A percentile compares a stretch with the other conserved stretches of the same genome.
phyloP scores from a whole-genome alignment of 2,113 vertebrate species.

The Oncorhynchus tshawytscha region DNA sequence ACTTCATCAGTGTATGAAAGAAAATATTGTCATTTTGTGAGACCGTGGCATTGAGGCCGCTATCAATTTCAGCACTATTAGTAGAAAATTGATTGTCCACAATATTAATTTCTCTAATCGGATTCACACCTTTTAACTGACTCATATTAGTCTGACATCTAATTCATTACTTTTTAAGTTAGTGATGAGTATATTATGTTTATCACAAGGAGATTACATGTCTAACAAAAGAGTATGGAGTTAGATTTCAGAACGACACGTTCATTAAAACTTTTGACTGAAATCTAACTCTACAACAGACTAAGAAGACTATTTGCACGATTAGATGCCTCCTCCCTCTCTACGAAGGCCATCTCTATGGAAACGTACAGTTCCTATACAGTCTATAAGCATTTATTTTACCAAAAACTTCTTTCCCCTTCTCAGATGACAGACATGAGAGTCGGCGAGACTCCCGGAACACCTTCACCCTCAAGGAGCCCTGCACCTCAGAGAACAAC shows the following conservation, averaged over 20 bases:
- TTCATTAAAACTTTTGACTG: too few species aligned
- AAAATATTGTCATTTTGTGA: not conserved
- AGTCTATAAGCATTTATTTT: not conserved
- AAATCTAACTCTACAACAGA: too few species aligned
- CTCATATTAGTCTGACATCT: not conserved
- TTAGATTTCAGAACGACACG: too few species aligned
- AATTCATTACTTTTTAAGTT: not conserved
- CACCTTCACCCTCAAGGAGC: conserved; percentile 79
- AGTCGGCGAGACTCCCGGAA: conserved; percentile 70
- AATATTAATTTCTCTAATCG: not conserved
- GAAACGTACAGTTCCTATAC: too few species aligned
- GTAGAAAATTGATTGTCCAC: not conserved
- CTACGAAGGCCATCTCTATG: not conserved
- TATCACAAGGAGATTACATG: not conserved
- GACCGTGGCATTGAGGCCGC: too few species aligned
- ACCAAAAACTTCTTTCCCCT: conserved; percentile 34
- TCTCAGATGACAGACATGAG: conserved; percentile 78
- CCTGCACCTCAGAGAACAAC: conserved; percentile 74
- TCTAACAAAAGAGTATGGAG: not conserved
- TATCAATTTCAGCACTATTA: not conserved
- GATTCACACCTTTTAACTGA: not conserved
- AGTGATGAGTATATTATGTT: not conserved
- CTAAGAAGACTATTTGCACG: not conserved
- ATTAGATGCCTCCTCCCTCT: not conserved
- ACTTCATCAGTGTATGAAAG: too few species aligned